These are phyloP conservation scores for Ips typographus DNA, from an alignment of 1,140 invertebrate genomes.

Conservation along the genomic window DNA sequence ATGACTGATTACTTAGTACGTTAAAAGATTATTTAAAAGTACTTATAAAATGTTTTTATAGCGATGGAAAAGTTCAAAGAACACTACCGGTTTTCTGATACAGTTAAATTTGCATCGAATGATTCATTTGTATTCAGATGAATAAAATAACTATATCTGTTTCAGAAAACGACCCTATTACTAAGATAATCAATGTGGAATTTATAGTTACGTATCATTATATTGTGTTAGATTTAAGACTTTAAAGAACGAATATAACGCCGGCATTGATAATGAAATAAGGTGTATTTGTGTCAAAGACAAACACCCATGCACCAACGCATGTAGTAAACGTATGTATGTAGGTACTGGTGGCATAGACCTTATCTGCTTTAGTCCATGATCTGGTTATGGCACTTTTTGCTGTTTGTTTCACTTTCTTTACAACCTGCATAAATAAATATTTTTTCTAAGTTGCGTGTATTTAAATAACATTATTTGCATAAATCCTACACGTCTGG, in stretches of 20 bases:
- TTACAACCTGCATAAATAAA: constrained; percentile 10
- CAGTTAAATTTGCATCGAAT: no score
- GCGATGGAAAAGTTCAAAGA: no score
- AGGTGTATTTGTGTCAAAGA: constrained; percentile 7
- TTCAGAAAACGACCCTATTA: no score
- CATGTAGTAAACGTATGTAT: neutral
- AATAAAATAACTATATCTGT: no score
- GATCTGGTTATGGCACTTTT: constrained; percentile 8
- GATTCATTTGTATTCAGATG: no score
- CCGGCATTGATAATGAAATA: constrained; percentile 7
- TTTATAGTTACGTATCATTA: no score
- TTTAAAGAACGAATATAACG: neutral
- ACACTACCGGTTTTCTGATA: no score
- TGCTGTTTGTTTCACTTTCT: neutral
- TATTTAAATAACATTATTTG: no score
- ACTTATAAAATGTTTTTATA: constrained; percentile 1
- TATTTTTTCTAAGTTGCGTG: neutral
- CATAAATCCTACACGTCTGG: no score
- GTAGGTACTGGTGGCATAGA: neutral
- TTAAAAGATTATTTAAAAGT: neutral
- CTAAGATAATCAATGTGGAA: no score
- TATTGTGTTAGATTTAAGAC: neutral
- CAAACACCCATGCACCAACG: constrained; percentile 2
- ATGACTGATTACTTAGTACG: constrained; percentile 5
- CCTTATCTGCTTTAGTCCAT: constrained; percentile 4